A percentile compares a stretch with the other conserved stretches of the same genome.
These are phyloP conservation scores for Sesamia inferens DNA, from an alignment of 2,888 invertebrate species.

Conservation along the genomic window DNA sequence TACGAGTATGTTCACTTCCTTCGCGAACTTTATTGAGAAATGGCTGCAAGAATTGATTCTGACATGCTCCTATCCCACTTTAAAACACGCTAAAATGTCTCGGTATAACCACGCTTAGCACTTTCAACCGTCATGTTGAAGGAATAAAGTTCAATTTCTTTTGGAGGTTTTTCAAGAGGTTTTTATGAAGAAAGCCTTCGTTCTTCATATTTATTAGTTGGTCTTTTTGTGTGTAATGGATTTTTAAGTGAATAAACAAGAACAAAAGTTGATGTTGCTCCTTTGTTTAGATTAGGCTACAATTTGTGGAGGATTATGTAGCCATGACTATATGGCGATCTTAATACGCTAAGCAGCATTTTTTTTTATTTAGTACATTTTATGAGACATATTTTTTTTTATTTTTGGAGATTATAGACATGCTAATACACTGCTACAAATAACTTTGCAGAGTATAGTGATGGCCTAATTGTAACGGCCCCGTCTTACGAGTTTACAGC, in stretches of 20 bases:
- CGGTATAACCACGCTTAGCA: constrained; percentile 42
- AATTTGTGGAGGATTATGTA: constrained; percentile 59
- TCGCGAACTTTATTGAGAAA: constrained; percentile 86
- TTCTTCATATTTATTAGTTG: constrained; percentile 86
- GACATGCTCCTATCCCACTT: constrained; percentile 82
- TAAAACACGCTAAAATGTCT: constrained; percentile 82
- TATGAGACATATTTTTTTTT: neutral
- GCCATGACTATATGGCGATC: constrained; percentile 28
- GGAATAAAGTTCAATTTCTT: constrained; percentile 54
- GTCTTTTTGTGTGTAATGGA: constrained; percentile 87
- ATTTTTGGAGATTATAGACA: neutral
- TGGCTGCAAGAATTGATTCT: constrained; percentile 87
- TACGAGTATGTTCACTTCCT: constrained; percentile 70
- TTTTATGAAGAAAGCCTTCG: constrained; percentile 76
- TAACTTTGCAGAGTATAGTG: neutral
- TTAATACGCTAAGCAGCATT: constrained; percentile 6
- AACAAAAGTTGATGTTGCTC: constrained; percentile 70
- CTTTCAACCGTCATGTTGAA: constrained; percentile 41
- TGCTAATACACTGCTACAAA: neutral
- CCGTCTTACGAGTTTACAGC: too few species aligned
- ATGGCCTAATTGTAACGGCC: too few species aligned
- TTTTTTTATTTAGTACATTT: constrained; percentile 20
- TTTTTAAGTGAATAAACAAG: constrained; percentile 88
- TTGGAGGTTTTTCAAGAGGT: constrained; percentile 46
- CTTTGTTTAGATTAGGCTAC: constrained; percentile 64